Evolutionary conservation across 2,888 invertebrate genomes (phyloP), one percentile per base, ranked within the genome.

Genomic region (Oegoconia quadripuncta): DNA sequence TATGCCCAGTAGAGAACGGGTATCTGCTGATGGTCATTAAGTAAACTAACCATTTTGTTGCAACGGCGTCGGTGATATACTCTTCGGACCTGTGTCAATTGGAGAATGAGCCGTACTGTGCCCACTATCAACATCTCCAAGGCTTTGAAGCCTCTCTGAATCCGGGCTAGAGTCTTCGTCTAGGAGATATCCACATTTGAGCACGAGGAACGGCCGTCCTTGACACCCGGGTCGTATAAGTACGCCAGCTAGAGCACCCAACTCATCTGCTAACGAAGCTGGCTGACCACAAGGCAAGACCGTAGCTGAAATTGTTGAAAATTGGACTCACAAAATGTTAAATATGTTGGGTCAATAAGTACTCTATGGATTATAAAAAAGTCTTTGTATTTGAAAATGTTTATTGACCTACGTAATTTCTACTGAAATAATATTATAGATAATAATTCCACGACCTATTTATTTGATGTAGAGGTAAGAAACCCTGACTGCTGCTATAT

Each of bases 91-190:
- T 45, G 89, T 90, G 55, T 95, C 96, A 29, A 90, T 89, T 0
- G 97, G 96, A 0, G 96, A 96, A 72, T 97, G 96, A 31, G 95
- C 95, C 13, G 96, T 96, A 55, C 96, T 96, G 68, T 96, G 95
- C 1, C 97, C 97, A 56, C 96, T 97, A 69, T 97, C 97, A 8
- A 93, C 93, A 64, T 94, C 93, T 3, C 91, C 91, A 34, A 91
- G 69, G 71, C 81, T 95, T 60, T 95, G 92, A 52, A 95, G 88
- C 46, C 94, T 89, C 62, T 95, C 95, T 15, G 95, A 95, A 64
- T 96, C 96, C 3, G 96, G 96, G 48, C 95, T 95, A 28, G 93
- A 93, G 66, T 96, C 95, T 65, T 93, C 94, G 59, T 95, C 93
- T 54, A 93, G 87, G 20, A 93, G 80, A 66, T 93, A 93, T 36